Evolutionary conservation across 2,888 invertebrate species (phyloP).

Genomic region (Amiota mariae): DNA sequence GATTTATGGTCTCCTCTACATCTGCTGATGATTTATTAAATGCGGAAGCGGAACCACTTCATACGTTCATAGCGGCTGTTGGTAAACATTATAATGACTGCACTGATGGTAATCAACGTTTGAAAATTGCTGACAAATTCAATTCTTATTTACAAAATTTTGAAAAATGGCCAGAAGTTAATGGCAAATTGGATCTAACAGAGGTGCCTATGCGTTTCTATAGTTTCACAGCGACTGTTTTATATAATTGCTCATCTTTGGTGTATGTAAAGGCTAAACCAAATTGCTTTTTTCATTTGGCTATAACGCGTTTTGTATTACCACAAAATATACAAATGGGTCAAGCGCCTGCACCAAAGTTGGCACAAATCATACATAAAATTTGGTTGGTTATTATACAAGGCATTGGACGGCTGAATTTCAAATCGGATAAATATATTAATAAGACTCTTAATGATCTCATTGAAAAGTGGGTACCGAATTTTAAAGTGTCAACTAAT

Average conservation of each 20-base stretch:
- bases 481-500: conserved; percentile 67
- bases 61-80: conserved; percentile 69
- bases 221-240: conserved; percentile 71
- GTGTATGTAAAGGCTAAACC: conserved; percentile 69
- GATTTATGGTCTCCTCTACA: conserved; percentile 44
- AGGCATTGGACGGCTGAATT: conserved; percentile 75
- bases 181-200: conserved; percentile 58
- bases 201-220: conserved; percentile 69
- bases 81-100: conserved; percentile 54
- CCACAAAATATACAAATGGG: conserved; percentile 75
- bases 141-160: conserved; percentile 68
- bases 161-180: conserved; percentile 68
- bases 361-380: conserved; percentile 74
- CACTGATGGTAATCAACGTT: conserved; percentile 55
- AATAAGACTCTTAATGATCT: conserved; percentile 75
- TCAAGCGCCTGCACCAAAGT: conserved; percentile 70
- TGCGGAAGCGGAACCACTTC: conserved; percentile 68
- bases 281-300: conserved; percentile 75
- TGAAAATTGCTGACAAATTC: conserved; percentile 65
- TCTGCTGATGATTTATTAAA: conserved; percentile 53
- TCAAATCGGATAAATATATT: conserved; percentile 74
- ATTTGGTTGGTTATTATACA: conserved; percentile 76
- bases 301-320: conserved; percentile 75
- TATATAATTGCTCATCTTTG: conserved; percentile 70
- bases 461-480: conserved; percentile 73